Percentiles rank a stretch among this genome's conserved stretches.
phyloP scores from a whole-genome alignment of 2,797 vertebrate genomes.

The Morus bassanus region DNA sequence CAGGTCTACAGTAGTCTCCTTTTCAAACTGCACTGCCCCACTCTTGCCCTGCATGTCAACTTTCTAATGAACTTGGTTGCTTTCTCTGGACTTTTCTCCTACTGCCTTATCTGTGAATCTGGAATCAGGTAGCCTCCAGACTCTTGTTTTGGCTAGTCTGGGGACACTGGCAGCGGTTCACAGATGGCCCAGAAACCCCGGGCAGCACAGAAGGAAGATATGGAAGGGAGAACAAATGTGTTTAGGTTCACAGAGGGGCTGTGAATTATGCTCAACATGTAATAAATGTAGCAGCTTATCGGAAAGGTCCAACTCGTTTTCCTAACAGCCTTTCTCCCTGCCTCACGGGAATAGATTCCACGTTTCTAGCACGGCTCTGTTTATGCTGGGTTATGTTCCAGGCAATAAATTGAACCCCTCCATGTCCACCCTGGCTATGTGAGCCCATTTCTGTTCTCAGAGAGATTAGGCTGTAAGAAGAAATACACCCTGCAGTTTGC shows the following conservation, averaged over 20 bases:
- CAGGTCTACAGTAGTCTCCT: neutral
- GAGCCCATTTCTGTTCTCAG: neutral
- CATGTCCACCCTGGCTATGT: neutral
- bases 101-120: neutral
- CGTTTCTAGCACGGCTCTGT: neutral
- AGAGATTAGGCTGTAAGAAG: neutral
- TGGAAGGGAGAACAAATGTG: neutral
- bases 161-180: neutral
- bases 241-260: neutral
- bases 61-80: neutral
- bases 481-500: neutral
- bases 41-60: neutral
- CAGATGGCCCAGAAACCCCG: neutral
- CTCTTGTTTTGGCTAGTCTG: neutral
- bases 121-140: neutral
- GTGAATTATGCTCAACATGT: neutral
- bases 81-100: neutral
- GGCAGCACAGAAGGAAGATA: neutral
- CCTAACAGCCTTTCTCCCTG: neutral
- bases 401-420: neutral
- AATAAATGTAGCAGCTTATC: conserved; percentile 13
- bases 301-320: neutral
- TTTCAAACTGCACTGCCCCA: neutral
- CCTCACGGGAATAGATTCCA: neutral
- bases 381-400: neutral